Conservation (phyloP, 2,113 vertebrate species). For the Xiphophorus couchianus region DNA sequence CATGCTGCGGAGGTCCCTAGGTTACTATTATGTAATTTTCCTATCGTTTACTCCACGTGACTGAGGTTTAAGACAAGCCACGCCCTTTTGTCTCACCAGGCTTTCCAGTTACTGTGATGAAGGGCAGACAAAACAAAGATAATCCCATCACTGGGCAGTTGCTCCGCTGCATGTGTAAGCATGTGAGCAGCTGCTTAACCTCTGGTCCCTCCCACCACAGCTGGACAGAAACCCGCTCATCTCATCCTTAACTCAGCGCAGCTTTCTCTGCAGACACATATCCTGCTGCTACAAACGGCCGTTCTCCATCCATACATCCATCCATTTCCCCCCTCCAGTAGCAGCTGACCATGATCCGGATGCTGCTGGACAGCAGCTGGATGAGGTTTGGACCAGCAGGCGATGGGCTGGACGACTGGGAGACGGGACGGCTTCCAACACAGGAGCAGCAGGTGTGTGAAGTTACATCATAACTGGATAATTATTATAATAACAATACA, state of each 20-base stretch:
- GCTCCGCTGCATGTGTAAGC: conserved; percentile 52
- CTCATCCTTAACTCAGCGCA: neutral
- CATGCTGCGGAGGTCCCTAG: neutral
- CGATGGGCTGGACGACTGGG: conserved; percentile 88
- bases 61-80: conserved; percentile 19
- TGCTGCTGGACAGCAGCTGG: conserved; percentile 87
- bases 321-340: neutral
- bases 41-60: neutral
- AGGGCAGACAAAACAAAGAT: conserved; percentile 76
- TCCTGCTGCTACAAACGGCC: conserved; percentile 1
- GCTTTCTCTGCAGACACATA: neutral
- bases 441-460: conserved; percentile 86
- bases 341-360: conserved; percentile 77
- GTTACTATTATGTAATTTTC: neutral
- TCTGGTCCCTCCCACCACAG: conserved; percentile 21
- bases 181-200: conserved; percentile 70
- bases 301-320: neutral
- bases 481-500: neutral
- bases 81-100: conserved; percentile 26
- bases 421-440: conserved; percentile 81
- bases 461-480: neutral
- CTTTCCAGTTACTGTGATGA: conserved; percentile 57
- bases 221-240: neutral
- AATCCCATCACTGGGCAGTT: conserved; percentile 73
- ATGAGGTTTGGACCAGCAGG: conserved; percentile 88